Base-by-base conservation (phyloP, 1,140 invertebrate genomes). In the Aleiodes sp. region DNA sequence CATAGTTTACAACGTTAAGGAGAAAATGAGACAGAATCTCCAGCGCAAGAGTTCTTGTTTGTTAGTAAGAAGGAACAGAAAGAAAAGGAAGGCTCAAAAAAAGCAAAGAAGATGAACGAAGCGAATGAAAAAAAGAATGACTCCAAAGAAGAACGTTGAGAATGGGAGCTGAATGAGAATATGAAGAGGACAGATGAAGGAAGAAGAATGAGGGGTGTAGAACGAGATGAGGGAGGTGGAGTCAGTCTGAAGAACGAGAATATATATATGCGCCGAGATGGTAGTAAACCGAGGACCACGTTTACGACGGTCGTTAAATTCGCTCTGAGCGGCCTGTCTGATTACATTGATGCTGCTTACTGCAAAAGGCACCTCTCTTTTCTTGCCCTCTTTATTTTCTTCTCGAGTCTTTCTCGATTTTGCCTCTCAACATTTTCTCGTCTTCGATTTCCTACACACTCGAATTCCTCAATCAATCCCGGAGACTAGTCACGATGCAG, bases 281-380 rank as follows among this genome's bases (percentile, higher is more conserved):
- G 77, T 71, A 76, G 78, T 80, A 82, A 82, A 82, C 74, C 73
- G 75, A 72, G 70, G 71, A 73, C 72, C 76, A 72, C 76, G 72
- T 82, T 82, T 82, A 82, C 75, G 81, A 82, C 70, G 59, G 65
- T 79, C 79, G 80, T 82, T 82, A 81, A 80, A 65, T 72, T 69
- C 75, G 74, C 74, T 81, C 70, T 77, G 71, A 77, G 75, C 74
- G 74, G 75, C 71, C 76, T 76, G 76, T 75, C 75, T 75, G 77
- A 81, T 80, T 80, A 81, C 79, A 81, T 81, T 82, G 80, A 82
- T 76, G 79, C 76, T 77, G 75, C 75, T 74, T 70, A 73, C 72
- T 72, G 73, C 74, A 74, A 67, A 65, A 59, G 19, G 46, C 21
- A 46, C 63, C 61, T 41, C 57, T 59, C 56, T 26, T 56, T 8